Base-by-base conservation (phyloP, 2,888 invertebrate genomes). In the Auanema sp. region DNA sequence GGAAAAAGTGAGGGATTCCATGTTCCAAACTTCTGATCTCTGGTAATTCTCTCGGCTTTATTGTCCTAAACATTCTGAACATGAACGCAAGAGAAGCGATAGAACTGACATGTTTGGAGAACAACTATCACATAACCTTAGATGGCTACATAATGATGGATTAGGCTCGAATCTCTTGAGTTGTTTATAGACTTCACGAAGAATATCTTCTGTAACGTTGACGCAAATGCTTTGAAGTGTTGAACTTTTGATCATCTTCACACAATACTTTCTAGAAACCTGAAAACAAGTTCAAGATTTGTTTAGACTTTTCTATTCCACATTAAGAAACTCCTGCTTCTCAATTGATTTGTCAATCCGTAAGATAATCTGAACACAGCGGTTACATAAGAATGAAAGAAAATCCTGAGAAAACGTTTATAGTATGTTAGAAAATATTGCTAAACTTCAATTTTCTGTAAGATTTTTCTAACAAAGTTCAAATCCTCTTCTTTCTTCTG, bases 111-210 rank as follows among this genome's bases (percentile, higher is more conserved):
- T 33, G 33, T 33, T 47, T 50, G 50, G 1, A 50, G 50, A 21
- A 50, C 50, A 50, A 10, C 21, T 24, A 50, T 50, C 50, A 24
- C 50, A 50, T 11, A 50, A 24, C 24, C 50, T 50, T 11, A 50
- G 50, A 50, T 50, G 50, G 12, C 21, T 50, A 24, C 50, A 50
- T 12, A 50, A 16, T 23, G 21, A 23, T 11, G 50, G 50, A 50
- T 50, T 21, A 24, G 50, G 50, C 50, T 50, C 50, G 16, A 50
- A 50, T 24, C 24, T 50, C 50, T 24, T 50, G 11, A 50, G 50
- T 24, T 50, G 50, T 16, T 50, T 50, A 24, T 50, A 50, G 11
- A 50, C 21, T 16, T 50, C 21, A 16, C 11, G n/a, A 11, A 50
- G 16, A 11, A 50, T 24, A 16, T 50, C 50, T 50, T 50, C 24